Evolutionary conservation across 2,888 invertebrate species (phyloP), one percentile per base, ranked within the genome.

Genomic region (Sminthurinus aureus): DNA sequence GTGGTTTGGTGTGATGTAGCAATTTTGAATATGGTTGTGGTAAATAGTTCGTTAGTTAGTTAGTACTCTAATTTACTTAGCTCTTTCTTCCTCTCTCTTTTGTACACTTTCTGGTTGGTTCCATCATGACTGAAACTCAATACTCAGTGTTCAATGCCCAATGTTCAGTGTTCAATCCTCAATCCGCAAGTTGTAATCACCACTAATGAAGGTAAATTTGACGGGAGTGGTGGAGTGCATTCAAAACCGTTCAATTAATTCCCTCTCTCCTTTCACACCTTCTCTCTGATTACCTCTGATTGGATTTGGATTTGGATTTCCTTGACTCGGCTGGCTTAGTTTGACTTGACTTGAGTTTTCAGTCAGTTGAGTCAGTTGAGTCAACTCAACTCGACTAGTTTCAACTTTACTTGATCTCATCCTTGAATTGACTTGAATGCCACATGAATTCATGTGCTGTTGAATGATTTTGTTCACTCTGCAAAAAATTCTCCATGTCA

Each of bases 181-280:
- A 69, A 20, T 38, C 3, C 69, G 8, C 24, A 73, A 24, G 15
- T 38, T 73, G 24, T 73, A 73, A 73, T 73, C 73, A 73, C 73
- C 73, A 73, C 73, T 73, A 73, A 73, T 26, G 73, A 73, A 73
- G 24, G 26, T 73, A 58, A 76, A 52, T 76, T 76, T 38, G 51
- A 76, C 76, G 52, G 20, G 52, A 76, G 58, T 52, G 58, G 15
- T 76, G 20, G 52, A 76, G 58, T 52, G 58, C 50, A 22, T 51
- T 76, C 20, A 76, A 73, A 71, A 22, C 76, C 51, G 22, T 58
- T 76, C 76, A 76, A 51, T 58, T 51, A 58, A 76, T 22, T 76
- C 52, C 51, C 50, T 58, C 20, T 76, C 58, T 51, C 38, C 38
- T 38, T 38, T 75, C 75, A 50, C 75, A 75, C 51, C 75, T 75